Conservation (phyloP, 64 coral and sea anemone species). For the Platygyra sinensis region DNA sequence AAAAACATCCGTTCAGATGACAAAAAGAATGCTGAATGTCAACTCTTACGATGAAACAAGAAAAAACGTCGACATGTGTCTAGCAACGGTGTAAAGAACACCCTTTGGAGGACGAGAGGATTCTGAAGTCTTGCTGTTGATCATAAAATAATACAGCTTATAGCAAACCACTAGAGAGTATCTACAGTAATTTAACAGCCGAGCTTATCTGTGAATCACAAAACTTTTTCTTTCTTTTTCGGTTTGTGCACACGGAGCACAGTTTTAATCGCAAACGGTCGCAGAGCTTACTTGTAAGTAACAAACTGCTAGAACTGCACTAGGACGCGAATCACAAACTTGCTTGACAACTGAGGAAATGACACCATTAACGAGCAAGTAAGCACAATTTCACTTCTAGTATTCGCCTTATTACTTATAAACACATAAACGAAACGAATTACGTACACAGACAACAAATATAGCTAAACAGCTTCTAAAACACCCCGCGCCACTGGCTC, state of each 20-base stretch:
- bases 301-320: not conserved
- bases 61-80: not conserved
- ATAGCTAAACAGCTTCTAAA: not conserved
- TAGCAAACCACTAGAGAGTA: not conserved
- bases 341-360: not conserved
- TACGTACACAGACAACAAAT: not conserved
- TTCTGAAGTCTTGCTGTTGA: not conserved
- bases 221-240: not conserved
- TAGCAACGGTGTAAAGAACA: not conserved
- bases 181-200: not conserved
- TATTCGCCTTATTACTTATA: too few relatives aligned
- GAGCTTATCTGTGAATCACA: not conserved
- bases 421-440: not conserved
- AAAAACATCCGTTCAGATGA: not conserved
- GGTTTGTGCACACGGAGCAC: not conserved
- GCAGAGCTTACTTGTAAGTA: not conserved
- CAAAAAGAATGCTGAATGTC: not conserved
- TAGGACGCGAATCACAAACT: not conserved
- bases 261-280: not conserved
- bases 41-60: not conserved
- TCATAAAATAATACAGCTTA: not conserved
- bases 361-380: not conserved
- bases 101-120: not conserved
- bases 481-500: not conserved
- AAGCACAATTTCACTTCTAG: not conserved